Evolutionary conservation across 1,140 invertebrate genomes (phyloP).

Genomic region (Rhopalosiphum padi): DNA sequence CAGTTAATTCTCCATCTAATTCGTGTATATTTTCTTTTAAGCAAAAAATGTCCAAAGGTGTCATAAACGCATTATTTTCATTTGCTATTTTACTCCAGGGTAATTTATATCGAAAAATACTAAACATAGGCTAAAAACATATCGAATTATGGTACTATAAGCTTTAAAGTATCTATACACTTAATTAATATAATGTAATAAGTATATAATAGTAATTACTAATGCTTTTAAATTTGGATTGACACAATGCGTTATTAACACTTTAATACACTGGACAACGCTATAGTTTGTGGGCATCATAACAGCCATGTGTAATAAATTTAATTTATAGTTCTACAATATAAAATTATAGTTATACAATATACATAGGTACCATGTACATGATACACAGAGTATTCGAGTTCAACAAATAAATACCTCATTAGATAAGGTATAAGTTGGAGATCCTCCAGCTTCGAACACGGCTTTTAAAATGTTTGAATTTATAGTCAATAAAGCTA

Average conservation of each 20-base stretch:
- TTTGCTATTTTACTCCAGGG: conserved; percentile 23
- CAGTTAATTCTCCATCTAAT: not conserved
- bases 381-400: not conserved
- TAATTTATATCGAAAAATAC: conserved; percentile 8
- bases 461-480: conserved; percentile 5
- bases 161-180: not conserved
- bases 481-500: conserved; percentile 43
- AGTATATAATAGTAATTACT: not conserved
- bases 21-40: conserved; percentile 26
- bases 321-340: conserved; percentile 14
- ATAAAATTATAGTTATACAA: not conserved
- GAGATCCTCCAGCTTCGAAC: conserved; percentile 8
- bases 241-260: conserved; percentile 11
- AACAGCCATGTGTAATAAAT: conserved; percentile 52
- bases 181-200: not conserved
- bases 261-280: conserved; percentile 23
- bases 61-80: not conserved
- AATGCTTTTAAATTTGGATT: conserved; percentile 29
- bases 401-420: conserved; percentile 8
- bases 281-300: not conserved
- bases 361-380: too few species aligned
- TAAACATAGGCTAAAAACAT: conserved; percentile 24
- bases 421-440: not conserved
- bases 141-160: not conserved
- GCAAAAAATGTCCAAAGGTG: conserved; percentile 36